Conservation (phyloP, 2,113 vertebrate genomes). For the Halichoerus grypus region DNA sequence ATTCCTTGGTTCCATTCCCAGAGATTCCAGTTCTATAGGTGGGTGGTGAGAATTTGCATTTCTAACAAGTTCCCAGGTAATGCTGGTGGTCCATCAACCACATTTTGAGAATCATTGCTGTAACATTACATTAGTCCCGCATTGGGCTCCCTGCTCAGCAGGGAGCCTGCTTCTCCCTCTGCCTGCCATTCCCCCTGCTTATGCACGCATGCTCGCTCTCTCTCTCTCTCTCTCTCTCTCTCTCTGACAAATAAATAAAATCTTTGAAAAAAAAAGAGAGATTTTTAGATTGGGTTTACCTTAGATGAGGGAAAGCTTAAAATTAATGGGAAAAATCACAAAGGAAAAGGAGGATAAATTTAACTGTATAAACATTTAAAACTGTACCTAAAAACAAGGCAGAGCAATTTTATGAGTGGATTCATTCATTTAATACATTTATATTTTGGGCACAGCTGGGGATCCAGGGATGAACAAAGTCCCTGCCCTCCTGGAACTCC, state of each 20-base stretch:
- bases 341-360: neutral
- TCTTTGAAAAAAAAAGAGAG: neutral
- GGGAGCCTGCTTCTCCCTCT: neutral
- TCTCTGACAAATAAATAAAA: neutral
- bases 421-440: neutral
- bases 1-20: neutral
- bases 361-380: neutral
- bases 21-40: neutral
- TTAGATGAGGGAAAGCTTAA: neutral
- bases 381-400: neutral
- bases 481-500: neutral
- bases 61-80: neutral
- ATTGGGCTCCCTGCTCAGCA: neutral
- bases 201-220: neutral
- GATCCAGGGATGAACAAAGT: neutral
- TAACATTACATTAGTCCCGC: neutral
- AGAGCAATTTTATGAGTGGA: neutral
- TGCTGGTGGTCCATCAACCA: neutral
- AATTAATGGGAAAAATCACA: neutral
- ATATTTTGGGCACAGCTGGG: neutral
- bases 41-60: neutral
- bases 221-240: neutral
- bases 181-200: neutral
- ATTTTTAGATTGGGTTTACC: conserved; percentile 22
- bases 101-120: neutral